Percentiles rank a stretch among this genome's conserved stretches.
Evolutionary conservation across 2,797 vertebrate genomes (phyloP).

Genomic region (Gadopsis bispinosus): DNA sequence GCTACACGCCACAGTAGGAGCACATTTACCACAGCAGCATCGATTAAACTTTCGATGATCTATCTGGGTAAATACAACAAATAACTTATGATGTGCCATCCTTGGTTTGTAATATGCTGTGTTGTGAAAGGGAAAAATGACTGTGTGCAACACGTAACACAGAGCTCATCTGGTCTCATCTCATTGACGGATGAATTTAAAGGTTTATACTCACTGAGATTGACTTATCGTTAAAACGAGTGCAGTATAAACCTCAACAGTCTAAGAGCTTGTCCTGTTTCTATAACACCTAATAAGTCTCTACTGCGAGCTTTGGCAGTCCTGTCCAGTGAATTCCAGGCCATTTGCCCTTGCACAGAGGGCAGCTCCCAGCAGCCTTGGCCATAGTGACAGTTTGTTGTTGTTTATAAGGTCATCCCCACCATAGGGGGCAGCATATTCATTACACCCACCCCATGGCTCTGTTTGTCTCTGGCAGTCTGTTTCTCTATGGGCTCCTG

Average conservation of each 20-base stretch:
- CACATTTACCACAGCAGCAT: conserved; percentile 24
- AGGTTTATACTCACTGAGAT: not conserved
- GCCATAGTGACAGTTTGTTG: conserved; percentile 79
- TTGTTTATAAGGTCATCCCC: conserved; percentile 85
- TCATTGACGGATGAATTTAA: conserved; percentile 7
- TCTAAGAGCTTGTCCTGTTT: conserved; percentile 34
- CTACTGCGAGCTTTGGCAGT: conserved; percentile 44
- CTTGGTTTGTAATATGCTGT: not conserved
- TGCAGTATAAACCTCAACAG: conserved; percentile 1
- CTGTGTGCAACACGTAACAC: not conserved
- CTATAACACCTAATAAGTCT: conserved; percentile 39
- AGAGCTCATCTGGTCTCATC: conserved; percentile 1
- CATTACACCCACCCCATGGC: conserved; percentile 81
- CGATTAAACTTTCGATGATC: conserved; percentile 56
- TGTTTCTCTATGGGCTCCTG: conserved; percentile 82
- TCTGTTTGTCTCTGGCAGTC: conserved; percentile 82
- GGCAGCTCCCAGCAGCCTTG: conserved; percentile 80
- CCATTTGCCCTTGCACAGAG: conserved; percentile 79
- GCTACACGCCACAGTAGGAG: conserved; percentile 40
- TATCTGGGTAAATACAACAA: conserved; percentile 38
- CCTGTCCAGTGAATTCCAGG: conserved; percentile 63
- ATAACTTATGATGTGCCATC: conserved; percentile 27
- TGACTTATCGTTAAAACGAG: conserved; percentile 12
- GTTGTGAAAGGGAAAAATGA: not conserved
- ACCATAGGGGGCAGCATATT: conserved; percentile 84